Evolutionary conservation across 2,113 vertebrate genomes (phyloP).

Genomic region (Cepphus grylle): DNA sequence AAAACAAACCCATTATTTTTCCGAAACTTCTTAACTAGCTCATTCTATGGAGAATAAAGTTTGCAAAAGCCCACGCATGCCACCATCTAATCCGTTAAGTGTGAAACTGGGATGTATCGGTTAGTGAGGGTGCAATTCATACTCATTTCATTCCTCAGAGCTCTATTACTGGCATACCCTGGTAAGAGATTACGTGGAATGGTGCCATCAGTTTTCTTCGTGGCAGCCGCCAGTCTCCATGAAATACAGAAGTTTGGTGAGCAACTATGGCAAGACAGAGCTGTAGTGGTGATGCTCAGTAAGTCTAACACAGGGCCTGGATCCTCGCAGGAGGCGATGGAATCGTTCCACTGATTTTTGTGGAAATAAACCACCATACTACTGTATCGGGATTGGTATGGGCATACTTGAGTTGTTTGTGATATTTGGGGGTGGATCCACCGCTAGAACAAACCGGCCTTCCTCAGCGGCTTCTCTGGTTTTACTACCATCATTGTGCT

Average conservation of each 20-base stretch:
- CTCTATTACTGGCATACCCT: neutral
- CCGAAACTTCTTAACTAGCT: neutral
- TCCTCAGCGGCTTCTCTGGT: neutral
- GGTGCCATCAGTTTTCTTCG: neutral
- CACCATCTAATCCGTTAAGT: neutral
- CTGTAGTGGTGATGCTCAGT: neutral
- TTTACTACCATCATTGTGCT: neutral
- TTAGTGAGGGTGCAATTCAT: neutral
- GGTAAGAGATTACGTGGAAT: neutral
- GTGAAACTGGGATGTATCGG: conserved; percentile 22
- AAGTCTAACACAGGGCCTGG: neutral
- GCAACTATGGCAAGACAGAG: neutral
- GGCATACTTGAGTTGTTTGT: neutral
- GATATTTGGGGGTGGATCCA: neutral
- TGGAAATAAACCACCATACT: neutral
- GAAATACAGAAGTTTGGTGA: neutral
- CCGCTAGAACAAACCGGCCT: neutral
- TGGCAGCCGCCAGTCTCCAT: neutral
- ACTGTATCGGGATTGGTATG: neutral
- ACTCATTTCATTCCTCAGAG: neutral
- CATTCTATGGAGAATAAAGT: neutral
- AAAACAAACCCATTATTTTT: conserved; percentile 49
- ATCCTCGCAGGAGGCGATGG: neutral
- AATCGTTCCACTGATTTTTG: neutral
- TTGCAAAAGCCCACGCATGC: neutral